Evolutionary conservation across 2,113 vertebrate species (phyloP).

Genomic region (mouse (Mus musculus)): GRCm39 chr2:50033501-50034000

Average conservation of each 20-base stretch:
- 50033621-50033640: slow-evolving; percentile 60
- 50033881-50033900: fast-evolving
- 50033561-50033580: slow-evolving; percentile 55
- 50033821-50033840: not conserved
- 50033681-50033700: slow-evolving; percentile 72
- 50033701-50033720: slow-evolving; percentile 33
- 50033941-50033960: not conserved
- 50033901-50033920: not conserved
- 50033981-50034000: not conserved
- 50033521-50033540: not conserved
- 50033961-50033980: fast-evolving
- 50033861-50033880: not conserved
- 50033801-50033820: not conserved
- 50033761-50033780: slow-evolving; percentile 27
- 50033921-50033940: not conserved
- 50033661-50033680: slow-evolving; percentile 76
- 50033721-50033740: slow-evolving; percentile 69
- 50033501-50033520: not conserved
- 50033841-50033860: not conserved
- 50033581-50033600: slow-evolving; percentile 68
- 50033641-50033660: slow-evolving; percentile 65
- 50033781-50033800: not conserved
- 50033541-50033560: slow-evolving; percentile 26
- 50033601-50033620: slow-evolving; percentile 67
- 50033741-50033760: slow-evolving; percentile 1